phyloP scores from a whole-genome alignment of 2,113 vertebrate genomes.

The Embiotoca jacksoni region DNA sequence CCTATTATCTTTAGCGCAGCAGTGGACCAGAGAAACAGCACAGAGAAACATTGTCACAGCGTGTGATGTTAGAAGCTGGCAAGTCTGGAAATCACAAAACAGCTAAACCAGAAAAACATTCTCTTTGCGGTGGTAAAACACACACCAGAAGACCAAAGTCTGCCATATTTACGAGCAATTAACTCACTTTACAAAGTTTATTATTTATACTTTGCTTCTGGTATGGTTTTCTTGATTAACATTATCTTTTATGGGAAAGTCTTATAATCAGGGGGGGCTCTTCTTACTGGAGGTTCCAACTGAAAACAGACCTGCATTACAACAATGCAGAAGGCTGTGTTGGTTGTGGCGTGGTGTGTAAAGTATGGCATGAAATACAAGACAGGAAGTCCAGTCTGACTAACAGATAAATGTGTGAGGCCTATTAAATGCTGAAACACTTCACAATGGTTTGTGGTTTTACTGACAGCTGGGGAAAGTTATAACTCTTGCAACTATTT shows the following conservation, averaged over 20 bases:
- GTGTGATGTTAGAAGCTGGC: neutral
- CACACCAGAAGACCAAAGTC: neutral
- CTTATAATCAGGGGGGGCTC: too few species aligned
- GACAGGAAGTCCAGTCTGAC: neutral
- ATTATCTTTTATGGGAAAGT: neutral
- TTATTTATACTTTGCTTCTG: neutral
- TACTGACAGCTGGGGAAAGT: neutral
- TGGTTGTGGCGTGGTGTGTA: neutral
- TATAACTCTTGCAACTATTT: neutral
- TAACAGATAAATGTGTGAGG: neutral
- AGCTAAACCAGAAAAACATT: neutral
- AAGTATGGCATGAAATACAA: neutral
- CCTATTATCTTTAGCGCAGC: neutral
- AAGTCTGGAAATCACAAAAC: neutral
- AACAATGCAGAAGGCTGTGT: neutral
- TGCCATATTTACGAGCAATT: neutral
- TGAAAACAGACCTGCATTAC: neutral
- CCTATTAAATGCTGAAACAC: neutral
- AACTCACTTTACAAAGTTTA: neutral
- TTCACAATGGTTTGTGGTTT: neutral
- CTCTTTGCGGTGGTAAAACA: neutral
- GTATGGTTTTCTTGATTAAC: neutral
- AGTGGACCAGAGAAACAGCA: neutral
- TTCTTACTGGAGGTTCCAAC: too few species aligned
- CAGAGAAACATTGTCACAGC: neutral